Percentiles rank a stretch among this genome's conserved stretches.
phyloP scores from a whole-genome alignment of 2,113 vertebrate genomes.

The Petaurus breviceps region DNA sequence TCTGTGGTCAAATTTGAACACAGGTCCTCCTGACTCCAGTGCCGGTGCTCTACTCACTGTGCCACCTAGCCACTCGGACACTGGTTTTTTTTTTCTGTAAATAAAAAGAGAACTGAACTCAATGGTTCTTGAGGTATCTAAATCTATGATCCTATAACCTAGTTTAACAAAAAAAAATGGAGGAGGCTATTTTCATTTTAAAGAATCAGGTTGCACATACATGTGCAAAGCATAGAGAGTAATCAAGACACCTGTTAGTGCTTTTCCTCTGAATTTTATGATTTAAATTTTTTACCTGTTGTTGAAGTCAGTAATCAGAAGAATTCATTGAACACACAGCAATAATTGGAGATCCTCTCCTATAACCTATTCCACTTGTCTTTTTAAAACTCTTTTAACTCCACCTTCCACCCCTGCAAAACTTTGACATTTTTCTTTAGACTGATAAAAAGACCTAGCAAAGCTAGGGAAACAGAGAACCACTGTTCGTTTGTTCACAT shows the following conservation, averaged over 20 bases:
- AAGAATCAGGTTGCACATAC: not conserved
- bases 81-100: not conserved
- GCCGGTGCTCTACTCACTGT: no score
- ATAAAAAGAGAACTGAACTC: not conserved
- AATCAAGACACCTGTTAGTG: fast-evolving
- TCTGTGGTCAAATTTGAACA: no score
- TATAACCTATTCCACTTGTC: fast-evolving
- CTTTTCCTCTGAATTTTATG: not conserved
- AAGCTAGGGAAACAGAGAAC: not conserved
- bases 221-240: fast-evolving
- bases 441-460: not conserved
- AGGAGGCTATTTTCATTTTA: fast-evolving
- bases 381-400: fast-evolving
- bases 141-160: not conserved
- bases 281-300: not conserved
- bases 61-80: no score
- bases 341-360: fast-evolving
- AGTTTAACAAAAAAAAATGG: fast-evolving
- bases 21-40: no score
- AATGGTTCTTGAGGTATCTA: not conserved
- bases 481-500: not conserved
- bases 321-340: not conserved
- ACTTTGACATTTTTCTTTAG: not conserved
- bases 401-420: not conserved
- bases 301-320: not conserved